phyloP scores from a whole-genome alignment of 2,113 vertebrate species.

The Psettodes erumei region DNA sequence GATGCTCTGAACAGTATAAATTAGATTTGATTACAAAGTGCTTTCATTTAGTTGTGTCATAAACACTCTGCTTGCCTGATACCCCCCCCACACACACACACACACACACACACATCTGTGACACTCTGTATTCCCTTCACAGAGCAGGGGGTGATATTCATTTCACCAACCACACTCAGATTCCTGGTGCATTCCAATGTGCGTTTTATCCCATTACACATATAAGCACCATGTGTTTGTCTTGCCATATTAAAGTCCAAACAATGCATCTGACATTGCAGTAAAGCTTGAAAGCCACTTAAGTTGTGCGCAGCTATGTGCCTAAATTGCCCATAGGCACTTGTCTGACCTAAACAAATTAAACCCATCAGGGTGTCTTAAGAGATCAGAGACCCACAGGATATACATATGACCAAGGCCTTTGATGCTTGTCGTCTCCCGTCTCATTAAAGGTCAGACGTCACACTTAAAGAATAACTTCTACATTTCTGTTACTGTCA shows the following conservation, averaged over 20 bases:
- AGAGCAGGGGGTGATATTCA: constrained; percentile 28
- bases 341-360: constrained; percentile 50
- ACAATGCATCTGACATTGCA: constrained; percentile 57
- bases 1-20: constrained; percentile 60
- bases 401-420: not conserved
- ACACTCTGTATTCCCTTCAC: constrained; percentile 32
- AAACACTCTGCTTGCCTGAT: constrained; percentile 43
- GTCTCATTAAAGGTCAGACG: constrained; percentile 24
- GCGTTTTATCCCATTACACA: constrained; percentile 42
- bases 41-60: constrained; percentile 53
- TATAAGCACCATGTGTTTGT: constrained; percentile 70
- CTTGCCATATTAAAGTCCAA: constrained; percentile 48
- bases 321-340: constrained; percentile 28
- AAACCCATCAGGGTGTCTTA: constrained; percentile 49
- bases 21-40: constrained; percentile 71
- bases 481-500: not conserved
- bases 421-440: constrained; percentile 20
- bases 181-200: constrained; percentile 50
- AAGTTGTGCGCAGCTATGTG: constrained; percentile 19
- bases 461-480: constrained; percentile 22
- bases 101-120: too few relatives aligned
- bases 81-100: too few relatives aligned
- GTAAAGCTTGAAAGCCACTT: constrained; percentile 42
- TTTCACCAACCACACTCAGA: constrained; percentile 45
- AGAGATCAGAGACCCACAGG: constrained; percentile 24